Evolutionary conservation across 1,140 invertebrate genomes (phyloP), one percentile per base, ranked within the genome.

Genomic region (Polypedilum pembai): DNA sequence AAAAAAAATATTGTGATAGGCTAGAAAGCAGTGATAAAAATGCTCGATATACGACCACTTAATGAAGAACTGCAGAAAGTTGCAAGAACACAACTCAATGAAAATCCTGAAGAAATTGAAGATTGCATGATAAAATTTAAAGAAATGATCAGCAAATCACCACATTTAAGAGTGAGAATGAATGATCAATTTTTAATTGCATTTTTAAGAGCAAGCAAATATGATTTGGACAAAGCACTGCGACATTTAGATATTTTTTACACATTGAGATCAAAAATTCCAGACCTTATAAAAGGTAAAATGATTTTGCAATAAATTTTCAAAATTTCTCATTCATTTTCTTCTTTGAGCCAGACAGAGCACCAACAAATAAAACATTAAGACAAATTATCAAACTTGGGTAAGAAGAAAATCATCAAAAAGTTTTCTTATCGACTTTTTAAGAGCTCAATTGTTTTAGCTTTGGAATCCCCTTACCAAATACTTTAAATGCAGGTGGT

Each of bases 131-230:
- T 2, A 24, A 7, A 10, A n/a, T 15, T 63, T 33, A 74, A 21
- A 10, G 74, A 45, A 7, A 17, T 18, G 41, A 56, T 74, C 1
- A 41, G 5, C 10, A 56, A 45, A 56, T 56, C 40, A 63, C 20
- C 74, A 41, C 41, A 63, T 56, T 45, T 63, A 17, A 74, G n/a
- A 15, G 56, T 41, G 1, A 18, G 74, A 17, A 40, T 76, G 83
- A 87, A 85, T 77, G 85, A 88, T 76, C 84, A 86, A 79, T 85
- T 84, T 79, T 75, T 88, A 8, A 76, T 86, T 40, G 82, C 81
- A 74, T 87, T 87, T 79, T 79, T 89, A 45, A 81, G 87, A 15
- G 85, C 87, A 45, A 85, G 85, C 76, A 89, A 90, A 79, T 88
- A 86, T 79, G 88, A 86, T 76, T 79, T 88, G 74, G 85, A 88